phyloP scores from a whole-genome alignment of 2,113 vertebrate genomes.

The Brachyistius frenatus region DNA sequence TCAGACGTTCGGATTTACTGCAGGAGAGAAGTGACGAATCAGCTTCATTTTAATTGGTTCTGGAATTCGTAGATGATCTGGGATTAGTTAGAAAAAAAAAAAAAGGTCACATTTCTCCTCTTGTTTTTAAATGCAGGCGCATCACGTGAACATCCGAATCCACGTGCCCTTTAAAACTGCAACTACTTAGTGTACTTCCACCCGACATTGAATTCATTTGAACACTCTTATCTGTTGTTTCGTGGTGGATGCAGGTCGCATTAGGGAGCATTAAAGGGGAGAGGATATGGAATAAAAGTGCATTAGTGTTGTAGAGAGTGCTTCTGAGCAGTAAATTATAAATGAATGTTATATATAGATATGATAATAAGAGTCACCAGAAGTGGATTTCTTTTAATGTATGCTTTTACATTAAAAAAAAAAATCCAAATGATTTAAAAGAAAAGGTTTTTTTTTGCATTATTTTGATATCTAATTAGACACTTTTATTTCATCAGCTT shows the following conservation, averaged over 20 bases:
- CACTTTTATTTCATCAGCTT: not conserved
- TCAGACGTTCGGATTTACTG: constrained; percentile 25
- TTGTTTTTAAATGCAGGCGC: constrained; percentile 22
- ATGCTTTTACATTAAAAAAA: not conserved
- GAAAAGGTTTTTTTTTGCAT: not conserved
- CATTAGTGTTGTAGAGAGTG: constrained; percentile 15
- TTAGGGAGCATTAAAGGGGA: not conserved
- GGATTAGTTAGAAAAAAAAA: constrained; percentile 1
- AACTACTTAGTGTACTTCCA: not conserved
- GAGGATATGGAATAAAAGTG: constrained; percentile 13
- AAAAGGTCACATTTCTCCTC: not conserved
- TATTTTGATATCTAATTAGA: not conserved
- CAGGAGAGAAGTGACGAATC: not conserved
- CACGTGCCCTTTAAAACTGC: not conserved
- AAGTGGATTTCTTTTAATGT: not conserved
- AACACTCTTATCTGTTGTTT: not conserved
- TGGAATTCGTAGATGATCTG: constrained; percentile 28
- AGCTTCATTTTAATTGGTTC: not conserved
- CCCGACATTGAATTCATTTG: not conserved
- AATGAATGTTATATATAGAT: constrained; percentile 53
- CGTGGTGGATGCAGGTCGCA: not conserved
- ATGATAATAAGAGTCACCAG: constrained; percentile 35
- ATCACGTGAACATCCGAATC: constrained; percentile 11
- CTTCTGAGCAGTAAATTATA: constrained; percentile 45
- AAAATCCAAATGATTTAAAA: constrained; percentile 9